Percentiles rank a stretch among this genome's conserved stretches.
Conservation (phyloP, 2,888 invertebrate genomes). For the Drosophila anomalata region DNA sequence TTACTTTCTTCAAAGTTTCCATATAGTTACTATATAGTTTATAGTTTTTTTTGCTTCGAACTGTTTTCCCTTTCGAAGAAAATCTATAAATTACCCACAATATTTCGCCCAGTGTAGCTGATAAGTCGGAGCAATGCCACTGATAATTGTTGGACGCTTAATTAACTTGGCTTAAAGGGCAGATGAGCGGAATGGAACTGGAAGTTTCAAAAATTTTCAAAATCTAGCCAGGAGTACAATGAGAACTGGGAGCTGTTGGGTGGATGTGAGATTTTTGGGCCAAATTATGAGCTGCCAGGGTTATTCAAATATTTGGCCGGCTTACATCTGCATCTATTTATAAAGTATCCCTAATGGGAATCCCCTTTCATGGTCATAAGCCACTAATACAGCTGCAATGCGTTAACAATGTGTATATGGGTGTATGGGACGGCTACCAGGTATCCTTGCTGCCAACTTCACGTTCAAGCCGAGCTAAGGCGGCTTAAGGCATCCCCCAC, state of each 20-base stretch:
- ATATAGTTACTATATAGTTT: no score
- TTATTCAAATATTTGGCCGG: constrained; percentile 18
- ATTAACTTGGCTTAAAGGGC: constrained; percentile 25
- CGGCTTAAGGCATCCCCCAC: neutral
- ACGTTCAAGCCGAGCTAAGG: neutral
- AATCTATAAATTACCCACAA: no score
- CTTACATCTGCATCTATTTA: constrained; percentile 16
- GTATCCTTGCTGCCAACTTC: neutral
- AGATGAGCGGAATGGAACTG: neutral
- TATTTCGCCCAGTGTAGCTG: neutral
- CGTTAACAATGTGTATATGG: constrained; percentile 11
- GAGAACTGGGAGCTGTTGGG: no score
- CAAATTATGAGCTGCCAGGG: constrained; percentile 1
- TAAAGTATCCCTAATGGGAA: constrained; percentile 24
- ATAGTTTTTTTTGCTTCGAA: no score
- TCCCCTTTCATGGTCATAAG: neutral
- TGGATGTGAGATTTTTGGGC: neutral
- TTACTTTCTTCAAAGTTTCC: no score
- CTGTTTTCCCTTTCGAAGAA: no score
- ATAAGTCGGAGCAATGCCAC: neutral
- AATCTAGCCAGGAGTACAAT: neutral
- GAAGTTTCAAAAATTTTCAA: neutral
- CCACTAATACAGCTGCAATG: constrained; percentile 1
- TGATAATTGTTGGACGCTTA: constrained; percentile 38
- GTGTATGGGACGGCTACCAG: no score